These are phyloP conservation scores for Xenopus petersii DNA, from an alignment of 2,797 vertebrate species.

Conservation along the genomic window DNA sequence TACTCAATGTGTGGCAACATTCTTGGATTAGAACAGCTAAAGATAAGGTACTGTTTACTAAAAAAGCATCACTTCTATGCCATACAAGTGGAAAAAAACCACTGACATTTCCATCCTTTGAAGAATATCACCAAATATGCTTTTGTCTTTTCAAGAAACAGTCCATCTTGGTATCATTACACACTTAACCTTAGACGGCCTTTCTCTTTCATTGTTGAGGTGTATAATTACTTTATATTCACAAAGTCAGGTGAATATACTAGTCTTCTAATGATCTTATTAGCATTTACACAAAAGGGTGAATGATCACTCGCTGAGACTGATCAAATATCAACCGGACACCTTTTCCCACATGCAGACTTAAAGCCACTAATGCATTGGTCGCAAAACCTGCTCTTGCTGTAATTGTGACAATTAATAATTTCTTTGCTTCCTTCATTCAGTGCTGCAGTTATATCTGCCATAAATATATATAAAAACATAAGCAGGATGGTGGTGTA, in stretches of 20 bases:
- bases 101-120: slow-evolving; percentile 50
- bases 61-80: slow-evolving; percentile 19
- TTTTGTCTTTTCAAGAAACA: slow-evolving; percentile 53
- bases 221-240: slow-evolving; percentile 62
- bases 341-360: slow-evolving; percentile 36
- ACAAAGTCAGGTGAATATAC: slow-evolving; percentile 54
- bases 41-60: slow-evolving; percentile 23
- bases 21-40: too few relatives aligned
- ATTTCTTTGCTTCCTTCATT: not conserved
- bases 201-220: slow-evolving; percentile 52
- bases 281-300: slow-evolving; percentile 58
- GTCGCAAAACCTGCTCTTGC: slow-evolving; percentile 6
- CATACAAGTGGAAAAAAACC: slow-evolving; percentile 43
- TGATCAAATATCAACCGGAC: slow-evolving; percentile 48
- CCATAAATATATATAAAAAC: too few relatives aligned
- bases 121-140: slow-evolving; percentile 34
- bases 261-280: slow-evolving; percentile 57
- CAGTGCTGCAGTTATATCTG: not conserved
- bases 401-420: not conserved
- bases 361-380: slow-evolving; percentile 34
- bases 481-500: too few relatives aligned
- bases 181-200: slow-evolving; percentile 59
- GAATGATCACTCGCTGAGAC: slow-evolving; percentile 49
- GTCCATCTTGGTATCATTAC: slow-evolving; percentile 60
- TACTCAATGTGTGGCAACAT: too few relatives aligned